A percentile compares a stretch with the other conserved stretches of the same genome.
phyloP scores from a whole-genome alignment of 53 echinoderm and acorn worm genomes.

The Holothuria scabra region DNA sequence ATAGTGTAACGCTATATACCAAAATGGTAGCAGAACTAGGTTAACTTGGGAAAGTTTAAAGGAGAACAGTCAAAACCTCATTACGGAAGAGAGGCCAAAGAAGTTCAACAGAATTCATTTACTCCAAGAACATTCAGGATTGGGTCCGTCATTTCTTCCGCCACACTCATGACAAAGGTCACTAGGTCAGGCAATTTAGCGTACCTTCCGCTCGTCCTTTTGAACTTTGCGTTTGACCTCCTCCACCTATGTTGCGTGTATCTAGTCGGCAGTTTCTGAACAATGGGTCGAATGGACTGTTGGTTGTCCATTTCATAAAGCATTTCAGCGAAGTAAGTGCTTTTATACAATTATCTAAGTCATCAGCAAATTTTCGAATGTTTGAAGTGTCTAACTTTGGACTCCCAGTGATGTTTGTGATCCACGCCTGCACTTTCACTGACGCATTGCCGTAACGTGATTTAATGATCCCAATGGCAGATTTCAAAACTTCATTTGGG shows the following conservation, averaged over 20 bases:
- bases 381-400: not conserved
- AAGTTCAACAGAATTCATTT: too few species aligned
- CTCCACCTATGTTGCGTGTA: constrained; percentile 42
- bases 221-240: not conserved
- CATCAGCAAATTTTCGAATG: not conserved
- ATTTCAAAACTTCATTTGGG: too few species aligned
- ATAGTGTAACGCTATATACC: too few species aligned
- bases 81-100: too few species aligned
- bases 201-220: too few species aligned
- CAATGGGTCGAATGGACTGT: constrained; percentile 21
- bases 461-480: not conserved
- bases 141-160: too few species aligned
- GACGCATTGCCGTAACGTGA: constrained; percentile 43
- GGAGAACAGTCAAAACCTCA: too few species aligned
- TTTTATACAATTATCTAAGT: not conserved
- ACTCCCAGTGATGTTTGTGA: constrained; percentile 34
- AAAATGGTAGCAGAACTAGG: too few species aligned
- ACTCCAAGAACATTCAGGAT: too few species aligned
- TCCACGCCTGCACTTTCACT: constrained; percentile 50
- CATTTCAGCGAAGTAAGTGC: constrained; percentile 24
- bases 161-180: too few species aligned
- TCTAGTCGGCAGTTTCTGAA: constrained; percentile 47
- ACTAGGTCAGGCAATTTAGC: too few species aligned
- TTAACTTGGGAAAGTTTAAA: too few species aligned
- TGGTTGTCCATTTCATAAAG: constrained; percentile 42